Conservation (phyloP, 1,140 invertebrate genomes). For the roundworm (Caenorhabditis elegans) region WBcel235 BX284604.4:17271001-17271500, state of each 20-base stretch:
- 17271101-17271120: background rate
- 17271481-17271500: slow-evolving; percentile 38
- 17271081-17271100: no score
- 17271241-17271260: background rate
- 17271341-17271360: slow-evolving; percentile 37
- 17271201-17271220: no score
- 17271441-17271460: slow-evolving; percentile 4
- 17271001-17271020: background rate
- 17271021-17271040: slow-evolving; percentile 36
- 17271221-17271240: background rate
- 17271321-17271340: slow-evolving; percentile 40
- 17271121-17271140: background rate
- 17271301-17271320: slow-evolving; percentile 23
- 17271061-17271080: slow-evolving; percentile 27
- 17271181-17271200: no score
- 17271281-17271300: slow-evolving; percentile 44
- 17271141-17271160: background rate
- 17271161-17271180: background rate
- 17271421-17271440: slow-evolving; percentile 18
- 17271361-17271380: slow-evolving; percentile 48
- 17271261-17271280: slow-evolving; percentile 20
- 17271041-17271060: slow-evolving; percentile 19
- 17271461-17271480: slow-evolving; percentile 50
- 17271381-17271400: slow-evolving; percentile 49
- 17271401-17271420: slow-evolving; percentile 52